Percentiles rank a stretch among this genome's conserved stretches.
Conservation (phyloP, 37 sponge, comb jelly and placozoan species). For the Crambe crambe region DNA sequence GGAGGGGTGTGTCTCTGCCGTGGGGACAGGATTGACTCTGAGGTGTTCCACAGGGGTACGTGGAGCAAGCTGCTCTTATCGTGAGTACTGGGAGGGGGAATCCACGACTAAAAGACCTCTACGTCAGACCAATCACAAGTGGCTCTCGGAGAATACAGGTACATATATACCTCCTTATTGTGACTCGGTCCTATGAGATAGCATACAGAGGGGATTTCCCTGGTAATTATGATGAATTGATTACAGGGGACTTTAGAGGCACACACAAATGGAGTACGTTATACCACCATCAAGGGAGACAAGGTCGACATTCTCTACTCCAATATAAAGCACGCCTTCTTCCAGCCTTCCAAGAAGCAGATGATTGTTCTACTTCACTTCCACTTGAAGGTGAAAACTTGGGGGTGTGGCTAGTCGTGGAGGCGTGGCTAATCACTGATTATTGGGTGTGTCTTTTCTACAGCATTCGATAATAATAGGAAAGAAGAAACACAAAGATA, state of each 20-base stretch:
- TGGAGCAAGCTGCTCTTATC: constrained; percentile 82
- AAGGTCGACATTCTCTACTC: constrained; percentile 91
- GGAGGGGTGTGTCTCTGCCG: neutral
- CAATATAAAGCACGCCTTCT: constrained; percentile 96
- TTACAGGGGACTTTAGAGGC: constrained; percentile 87
- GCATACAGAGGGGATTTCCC: neutral
- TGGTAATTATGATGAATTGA: neutral
- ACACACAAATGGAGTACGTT: constrained; percentile 92
- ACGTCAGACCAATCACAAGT: constrained; percentile 84
- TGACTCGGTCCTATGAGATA: too few relatives aligned
- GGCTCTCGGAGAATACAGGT: constrained; percentile 81
- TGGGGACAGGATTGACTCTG: neutral
- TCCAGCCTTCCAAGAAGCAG: constrained; percentile 96
- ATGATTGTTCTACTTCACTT: constrained; percentile 95
- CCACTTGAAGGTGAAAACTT: constrained; percentile 64
- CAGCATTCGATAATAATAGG: constrained; percentile 92
- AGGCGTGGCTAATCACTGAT: neutral
- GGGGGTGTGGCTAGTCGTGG: constrained; percentile 4
- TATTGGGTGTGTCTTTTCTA: neutral
- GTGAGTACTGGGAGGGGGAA: constrained; percentile 68
- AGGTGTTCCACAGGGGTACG: constrained; percentile 53
- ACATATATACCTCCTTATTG: too few relatives aligned
- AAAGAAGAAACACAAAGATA: constrained; percentile 95
- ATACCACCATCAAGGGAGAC: constrained; percentile 85
- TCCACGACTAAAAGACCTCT: constrained; percentile 96